These are phyloP conservation scores for Tragelaphus strepsiceros DNA, from an alignment of 2,113 vertebrate species.

Conservation along the genomic window DNA sequence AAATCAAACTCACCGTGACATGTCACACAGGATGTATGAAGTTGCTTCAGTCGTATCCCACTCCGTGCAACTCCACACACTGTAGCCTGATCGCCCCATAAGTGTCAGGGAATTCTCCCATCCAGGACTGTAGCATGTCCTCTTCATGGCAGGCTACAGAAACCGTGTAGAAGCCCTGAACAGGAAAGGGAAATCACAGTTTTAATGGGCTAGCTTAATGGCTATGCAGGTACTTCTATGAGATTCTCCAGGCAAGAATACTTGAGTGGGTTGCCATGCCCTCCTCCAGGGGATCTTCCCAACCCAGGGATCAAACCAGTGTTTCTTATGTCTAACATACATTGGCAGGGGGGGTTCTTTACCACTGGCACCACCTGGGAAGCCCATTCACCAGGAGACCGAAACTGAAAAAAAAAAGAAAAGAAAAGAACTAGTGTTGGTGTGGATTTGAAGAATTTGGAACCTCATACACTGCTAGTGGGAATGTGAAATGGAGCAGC, in stretches of 20 bases:
- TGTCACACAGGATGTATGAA: neutral
- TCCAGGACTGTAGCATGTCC: neutral
- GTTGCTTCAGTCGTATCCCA: neutral
- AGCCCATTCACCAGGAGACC: neutral
- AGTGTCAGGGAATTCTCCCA: neutral
- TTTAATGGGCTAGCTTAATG: neutral
- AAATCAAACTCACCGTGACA: neutral
- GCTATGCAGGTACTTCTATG: accelerated
- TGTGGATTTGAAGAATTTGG: neutral
- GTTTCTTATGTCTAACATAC: neutral
- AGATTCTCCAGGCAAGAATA: neutral
- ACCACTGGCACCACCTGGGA: neutral
- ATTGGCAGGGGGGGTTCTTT: neutral
- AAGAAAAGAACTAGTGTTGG: neutral
- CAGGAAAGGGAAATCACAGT: neutral
- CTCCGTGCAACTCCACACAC: neutral
- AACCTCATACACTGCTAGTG: neutral
- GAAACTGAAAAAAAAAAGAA: accelerated
- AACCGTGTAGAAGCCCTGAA: neutral
- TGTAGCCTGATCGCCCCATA: neutral
- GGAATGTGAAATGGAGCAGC: neutral
- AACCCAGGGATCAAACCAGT: neutral
- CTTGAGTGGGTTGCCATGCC: neutral
- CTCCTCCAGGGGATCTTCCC: neutral
- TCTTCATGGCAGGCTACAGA: neutral